phyloP scores from a whole-genome alignment of 2,888 invertebrate genomes.

The Harpalus rufipes region DNA sequence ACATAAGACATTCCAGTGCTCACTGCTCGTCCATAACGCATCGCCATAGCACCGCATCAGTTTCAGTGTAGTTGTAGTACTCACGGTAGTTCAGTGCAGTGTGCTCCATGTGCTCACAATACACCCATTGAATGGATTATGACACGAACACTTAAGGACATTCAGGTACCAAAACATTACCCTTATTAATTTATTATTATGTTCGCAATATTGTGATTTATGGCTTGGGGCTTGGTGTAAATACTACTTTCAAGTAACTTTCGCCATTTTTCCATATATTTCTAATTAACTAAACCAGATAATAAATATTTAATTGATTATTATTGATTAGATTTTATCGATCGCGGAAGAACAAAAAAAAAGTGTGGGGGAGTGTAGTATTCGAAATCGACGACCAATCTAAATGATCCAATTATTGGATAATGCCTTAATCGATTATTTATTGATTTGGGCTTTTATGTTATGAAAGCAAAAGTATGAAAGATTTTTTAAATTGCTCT shows the following conservation, averaged over 20 bases:
- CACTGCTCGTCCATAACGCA: background rate
- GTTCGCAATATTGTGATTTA: background rate
- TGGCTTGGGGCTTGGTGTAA: background rate
- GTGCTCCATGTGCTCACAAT: background rate
- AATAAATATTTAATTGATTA: slow-evolving; percentile 13
- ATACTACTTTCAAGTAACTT: slow-evolving; percentile 39
- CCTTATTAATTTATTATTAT: slow-evolving; percentile 4
- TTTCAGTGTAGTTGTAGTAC: background rate
- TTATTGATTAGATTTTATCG: slow-evolving; percentile 3
- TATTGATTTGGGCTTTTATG: background rate
- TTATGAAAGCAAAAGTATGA: slow-evolving; percentile 53
- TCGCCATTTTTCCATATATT: slow-evolving; percentile 46
- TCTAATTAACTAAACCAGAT: slow-evolving; percentile 28
- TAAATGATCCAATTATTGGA: slow-evolving; percentile 2
- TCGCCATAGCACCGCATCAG: background rate
- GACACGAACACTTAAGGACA: slow-evolving; percentile 54
- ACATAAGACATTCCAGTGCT: background rate
- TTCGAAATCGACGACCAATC: background rate
- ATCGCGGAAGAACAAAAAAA: slow-evolving; percentile 10
- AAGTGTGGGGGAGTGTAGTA: background rate
- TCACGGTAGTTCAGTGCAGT: slow-evolving; percentile 5
- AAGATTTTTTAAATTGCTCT: slow-evolving; percentile 46
- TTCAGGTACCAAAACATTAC: slow-evolving; percentile 36
- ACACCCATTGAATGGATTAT: slow-evolving; percentile 53
- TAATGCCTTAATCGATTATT: background rate